Conservation (phyloP, 2,113 vertebrate species). For the Meles meles region DNA sequence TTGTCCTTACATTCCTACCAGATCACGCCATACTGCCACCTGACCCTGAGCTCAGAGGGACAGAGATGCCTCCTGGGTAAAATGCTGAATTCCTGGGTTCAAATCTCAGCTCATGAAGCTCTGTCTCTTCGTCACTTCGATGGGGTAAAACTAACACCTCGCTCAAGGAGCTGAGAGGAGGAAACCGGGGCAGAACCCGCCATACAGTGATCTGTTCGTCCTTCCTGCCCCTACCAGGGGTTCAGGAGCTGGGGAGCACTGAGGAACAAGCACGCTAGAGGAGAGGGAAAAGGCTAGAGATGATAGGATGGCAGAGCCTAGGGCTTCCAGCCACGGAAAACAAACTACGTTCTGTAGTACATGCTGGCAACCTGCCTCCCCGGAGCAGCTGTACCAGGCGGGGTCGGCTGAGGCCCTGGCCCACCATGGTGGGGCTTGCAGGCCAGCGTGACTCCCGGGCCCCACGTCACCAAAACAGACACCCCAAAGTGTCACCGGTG, state of each 20-base stretch:
- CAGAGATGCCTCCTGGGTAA: background rate
- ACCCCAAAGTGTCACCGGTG: background rate
- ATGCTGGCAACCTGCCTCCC: background rate
- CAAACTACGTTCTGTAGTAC: background rate
- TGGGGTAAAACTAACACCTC: background rate
- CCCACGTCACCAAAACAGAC: background rate
- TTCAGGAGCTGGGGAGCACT: background rate
- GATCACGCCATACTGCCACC: background rate
- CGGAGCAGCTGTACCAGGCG: background rate
- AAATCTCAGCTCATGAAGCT: background rate
- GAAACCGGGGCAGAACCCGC: background rate
- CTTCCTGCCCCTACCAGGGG: too few species aligned
- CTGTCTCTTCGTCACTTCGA: background rate
- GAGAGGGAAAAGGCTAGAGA: background rate
- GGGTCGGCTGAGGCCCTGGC: rapidly evolving
- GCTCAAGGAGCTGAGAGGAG: background rate
- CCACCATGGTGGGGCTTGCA: background rate
- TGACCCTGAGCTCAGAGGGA: background rate
- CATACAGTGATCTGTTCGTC: rapidly evolving
- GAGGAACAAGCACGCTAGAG: rapidly evolving
- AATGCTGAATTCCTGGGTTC: background rate
- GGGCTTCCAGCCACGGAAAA: background rate
- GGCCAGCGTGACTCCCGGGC: background rate
- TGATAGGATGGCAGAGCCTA: background rate
- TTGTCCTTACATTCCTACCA: background rate